These are phyloP conservation scores for Aculops lycopersici DNA, from an alignment of 1,140 invertebrate genomes.

Conservation along the genomic window DNA sequence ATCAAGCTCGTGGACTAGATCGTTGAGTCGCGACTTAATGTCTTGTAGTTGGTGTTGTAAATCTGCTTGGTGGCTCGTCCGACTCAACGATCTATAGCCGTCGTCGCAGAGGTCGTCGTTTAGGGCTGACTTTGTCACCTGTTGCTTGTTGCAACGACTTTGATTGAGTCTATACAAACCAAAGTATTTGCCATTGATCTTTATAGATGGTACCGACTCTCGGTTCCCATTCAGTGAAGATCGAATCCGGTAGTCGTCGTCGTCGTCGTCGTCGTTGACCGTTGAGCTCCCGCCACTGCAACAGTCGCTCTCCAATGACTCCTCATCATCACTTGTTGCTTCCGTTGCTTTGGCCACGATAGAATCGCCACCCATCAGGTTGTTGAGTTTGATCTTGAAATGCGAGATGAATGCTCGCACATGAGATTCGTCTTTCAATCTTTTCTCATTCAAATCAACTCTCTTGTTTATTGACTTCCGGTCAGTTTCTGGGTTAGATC, in stretches of 20 bases:
- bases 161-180: not conserved
- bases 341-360: no score
- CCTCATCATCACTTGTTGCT: not conserved
- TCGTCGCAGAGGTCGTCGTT: not conserved
- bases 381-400: not conserved
- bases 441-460: not conserved
- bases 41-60: not conserved
- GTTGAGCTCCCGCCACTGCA: not conserved
- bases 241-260: not conserved
- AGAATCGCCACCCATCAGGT: not conserved
- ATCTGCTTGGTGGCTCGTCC: not conserved
- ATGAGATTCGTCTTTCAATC: not conserved
- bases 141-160: not conserved
- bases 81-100: not conserved
- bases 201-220: no score
- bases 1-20: no score
- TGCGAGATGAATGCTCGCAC: not conserved
- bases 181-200: not conserved
- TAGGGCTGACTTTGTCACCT: not conserved
- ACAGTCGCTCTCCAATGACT: not conserved
- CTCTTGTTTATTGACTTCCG: not conserved
- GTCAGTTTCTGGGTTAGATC: no score
- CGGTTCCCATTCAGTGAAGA: not conserved
- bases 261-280: not conserved
- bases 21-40: not conserved